phyloP scores from a whole-genome alignment of 1,140 invertebrate species.

The Trinorchestia longiramus region DNA sequence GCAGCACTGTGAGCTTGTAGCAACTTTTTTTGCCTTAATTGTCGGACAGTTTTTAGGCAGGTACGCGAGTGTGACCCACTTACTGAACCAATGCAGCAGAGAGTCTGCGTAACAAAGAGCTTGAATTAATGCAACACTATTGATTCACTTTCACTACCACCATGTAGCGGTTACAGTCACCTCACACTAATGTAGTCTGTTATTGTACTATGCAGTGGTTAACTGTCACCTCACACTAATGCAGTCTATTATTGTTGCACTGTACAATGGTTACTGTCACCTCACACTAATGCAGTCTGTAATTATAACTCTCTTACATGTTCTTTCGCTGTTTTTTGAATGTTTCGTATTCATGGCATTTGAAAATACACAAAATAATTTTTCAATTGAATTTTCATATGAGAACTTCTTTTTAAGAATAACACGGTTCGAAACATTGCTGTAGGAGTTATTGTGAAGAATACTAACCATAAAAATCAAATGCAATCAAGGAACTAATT shows the following conservation, averaged over 20 bases:
- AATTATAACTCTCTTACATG: not conserved
- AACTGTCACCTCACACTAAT: not conserved
- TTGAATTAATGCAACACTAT: constrained; percentile 40
- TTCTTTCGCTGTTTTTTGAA: no score
- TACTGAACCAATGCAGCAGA: constrained; percentile 40
- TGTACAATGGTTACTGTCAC: not conserved
- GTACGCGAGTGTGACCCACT: constrained; percentile 36
- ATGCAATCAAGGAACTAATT: no score
- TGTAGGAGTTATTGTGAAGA: no score
- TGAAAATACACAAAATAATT: no score
- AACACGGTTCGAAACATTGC: no score
- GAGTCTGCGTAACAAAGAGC: constrained; percentile 28
- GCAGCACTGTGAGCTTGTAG: not conserved
- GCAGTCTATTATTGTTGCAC: not conserved
- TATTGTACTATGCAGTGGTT: not conserved
- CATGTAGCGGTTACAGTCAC: not conserved
- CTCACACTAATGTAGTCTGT: not conserved
- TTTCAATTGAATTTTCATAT: no score
- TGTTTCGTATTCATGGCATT: no score
- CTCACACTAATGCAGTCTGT: not conserved
- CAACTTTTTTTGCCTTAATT: constrained; percentile 20
- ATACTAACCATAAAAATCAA: no score
- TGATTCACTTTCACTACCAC: constrained; percentile 35
- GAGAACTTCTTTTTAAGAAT: no score
- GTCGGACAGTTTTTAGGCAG: constrained; percentile 11